Base-by-base conservation (phyloP, 2,888 invertebrate genomes). In the Amphipyra tragopoginis region DNA sequence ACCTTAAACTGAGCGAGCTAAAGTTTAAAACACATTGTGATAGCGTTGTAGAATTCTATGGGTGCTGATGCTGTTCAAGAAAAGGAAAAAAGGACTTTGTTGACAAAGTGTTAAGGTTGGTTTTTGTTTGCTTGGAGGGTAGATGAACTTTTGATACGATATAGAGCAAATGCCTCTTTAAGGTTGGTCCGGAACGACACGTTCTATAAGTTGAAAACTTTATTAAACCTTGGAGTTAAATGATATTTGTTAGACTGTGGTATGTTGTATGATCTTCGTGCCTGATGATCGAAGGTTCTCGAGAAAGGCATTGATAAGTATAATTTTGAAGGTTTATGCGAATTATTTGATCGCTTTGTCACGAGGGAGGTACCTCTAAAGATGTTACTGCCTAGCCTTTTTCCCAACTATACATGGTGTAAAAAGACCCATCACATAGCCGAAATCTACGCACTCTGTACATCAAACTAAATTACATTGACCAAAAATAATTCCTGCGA, bases 141-240 rank as follows among this genome's bases (percentile, higher is more conserved):
- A 62, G 72, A 80, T 78, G 78, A 72, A 59, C 79, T 78, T 78
- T 83, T 50, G 83, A 83, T 84, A 80, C 59, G 75, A 85, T 80
- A 70, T 83, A 71, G 86, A 86, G 80, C 86, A 81, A 64, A 83
- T 81, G 29, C 76, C 74, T 55, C 43, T 42, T 43, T 67, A 75
- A 79, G 80, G 83, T 79, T 77, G 75, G 72, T 75, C 79, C 72
- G 77, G 78, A 82, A 78, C 75, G 69, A 59, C 74, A 76, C 70
- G 71, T 72, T 66, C 48, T 51, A 60, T 21, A 9, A 36, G 62
- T 60, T 68, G 77, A 79, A 75, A 53, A 65, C 61, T 45, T 65
- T 67, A 65, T 54, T 64, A 59, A 76, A 65, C 79, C 79, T 79
- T 73, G 74, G 61, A 38, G 67, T 61, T 65, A 39, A 62, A 57